These are phyloP conservation scores for Conus betulinus DNA, from an alignment of 1,140 invertebrate species.

Conservation along the genomic window DNA sequence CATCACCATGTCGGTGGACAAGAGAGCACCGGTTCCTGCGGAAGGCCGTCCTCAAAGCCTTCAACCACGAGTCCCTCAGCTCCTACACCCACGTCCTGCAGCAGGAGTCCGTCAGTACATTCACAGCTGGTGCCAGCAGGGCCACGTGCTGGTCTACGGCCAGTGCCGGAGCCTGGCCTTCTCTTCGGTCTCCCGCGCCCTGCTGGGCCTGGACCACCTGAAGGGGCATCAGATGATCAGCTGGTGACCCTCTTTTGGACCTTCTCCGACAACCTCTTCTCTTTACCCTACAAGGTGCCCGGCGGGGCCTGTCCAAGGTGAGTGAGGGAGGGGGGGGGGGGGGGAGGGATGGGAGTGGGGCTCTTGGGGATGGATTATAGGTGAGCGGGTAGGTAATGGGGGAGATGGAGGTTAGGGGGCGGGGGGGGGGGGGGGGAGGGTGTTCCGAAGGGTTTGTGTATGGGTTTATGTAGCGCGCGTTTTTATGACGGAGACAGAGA, in stretches of 20 bases:
- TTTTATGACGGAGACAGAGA: too few species aligned
- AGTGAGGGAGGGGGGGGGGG: neutral
- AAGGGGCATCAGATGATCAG: conserved; percentile 28
- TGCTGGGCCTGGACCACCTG: conserved; percentile 56
- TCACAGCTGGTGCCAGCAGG: conserved; percentile 52
- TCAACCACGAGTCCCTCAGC: conserved; percentile 58
- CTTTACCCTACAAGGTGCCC: conserved; percentile 59
- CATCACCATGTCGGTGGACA: conserved; percentile 55
- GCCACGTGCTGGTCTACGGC: conserved; percentile 55
- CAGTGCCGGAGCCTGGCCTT: conserved; percentile 64
- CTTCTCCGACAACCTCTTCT: conserved; percentile 59
- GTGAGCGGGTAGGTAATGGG: too few species aligned
- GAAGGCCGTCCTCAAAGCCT: conserved; percentile 59
- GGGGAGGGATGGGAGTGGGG: too few species aligned
- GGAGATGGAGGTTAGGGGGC: too few species aligned
- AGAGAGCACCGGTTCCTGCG: conserved; percentile 56
- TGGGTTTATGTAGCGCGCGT: too few species aligned
- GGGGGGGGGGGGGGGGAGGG: too few species aligned
- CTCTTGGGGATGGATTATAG: too few species aligned
- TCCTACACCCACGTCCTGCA: conserved; percentile 58
- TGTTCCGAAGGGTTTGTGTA: too few species aligned
- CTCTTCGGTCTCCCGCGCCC: conserved; percentile 49
- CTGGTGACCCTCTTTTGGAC: conserved; percentile 54
- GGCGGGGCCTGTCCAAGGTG: conserved; percentile 63
- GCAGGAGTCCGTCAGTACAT: conserved; percentile 49